phyloP scores from a whole-genome alignment of 2,797 vertebrate genomes.

The Pagetopsis macropterus region DNA sequence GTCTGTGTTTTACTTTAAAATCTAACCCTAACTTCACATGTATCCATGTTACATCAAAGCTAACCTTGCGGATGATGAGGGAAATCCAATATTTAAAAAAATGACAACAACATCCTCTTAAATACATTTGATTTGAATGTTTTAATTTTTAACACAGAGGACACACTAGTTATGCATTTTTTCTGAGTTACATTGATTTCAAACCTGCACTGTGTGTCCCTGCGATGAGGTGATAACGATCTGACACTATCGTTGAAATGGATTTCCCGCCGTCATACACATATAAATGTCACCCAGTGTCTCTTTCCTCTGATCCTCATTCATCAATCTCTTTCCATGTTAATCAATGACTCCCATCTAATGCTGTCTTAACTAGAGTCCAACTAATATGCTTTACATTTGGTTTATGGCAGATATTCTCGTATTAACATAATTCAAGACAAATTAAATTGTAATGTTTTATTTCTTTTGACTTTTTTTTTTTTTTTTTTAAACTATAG shows the following conservation, averaged over 20 bases:
- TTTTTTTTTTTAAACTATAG: too few species aligned
- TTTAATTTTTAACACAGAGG: too few species aligned
- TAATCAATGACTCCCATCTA: background rate
- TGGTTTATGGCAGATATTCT: background rate
- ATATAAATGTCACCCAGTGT: background rate
- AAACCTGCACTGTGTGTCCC: too few species aligned
- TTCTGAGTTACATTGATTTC: too few species aligned
- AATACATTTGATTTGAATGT: too few species aligned
- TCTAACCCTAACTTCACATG: too few species aligned
- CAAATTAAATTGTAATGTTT: too few species aligned
- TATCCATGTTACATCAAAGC: background rate
- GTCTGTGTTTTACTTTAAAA: background rate
- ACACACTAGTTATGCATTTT: too few species aligned
- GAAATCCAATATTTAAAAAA: background rate
- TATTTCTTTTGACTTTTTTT: background rate
- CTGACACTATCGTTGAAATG: background rate
- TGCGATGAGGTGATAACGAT: too few species aligned
- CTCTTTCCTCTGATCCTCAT: constrained; percentile 6
- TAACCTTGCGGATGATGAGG: too few species aligned
- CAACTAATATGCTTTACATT: background rate
- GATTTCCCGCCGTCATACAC: background rate
- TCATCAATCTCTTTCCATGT: background rate
- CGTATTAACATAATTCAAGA: background rate
- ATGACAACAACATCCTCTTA: too few species aligned
- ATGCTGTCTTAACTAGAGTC: constrained; percentile 36